phyloP scores from a whole-genome alignment of 1,140 invertebrate species.

The Vanessa atalanta region DNA sequence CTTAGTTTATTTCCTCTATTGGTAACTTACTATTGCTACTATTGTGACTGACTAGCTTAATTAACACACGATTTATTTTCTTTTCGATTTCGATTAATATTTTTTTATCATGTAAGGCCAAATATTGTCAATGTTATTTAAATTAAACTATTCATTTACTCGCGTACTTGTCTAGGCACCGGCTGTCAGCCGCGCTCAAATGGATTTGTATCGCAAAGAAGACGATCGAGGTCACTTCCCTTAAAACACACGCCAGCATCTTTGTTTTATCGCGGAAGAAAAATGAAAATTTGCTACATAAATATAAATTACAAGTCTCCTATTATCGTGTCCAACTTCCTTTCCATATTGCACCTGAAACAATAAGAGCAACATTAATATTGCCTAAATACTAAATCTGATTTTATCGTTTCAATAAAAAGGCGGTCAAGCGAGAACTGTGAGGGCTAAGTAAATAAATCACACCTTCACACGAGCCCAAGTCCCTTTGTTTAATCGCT shows the following conservation, averaged over 20 bases:
- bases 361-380: conserved; percentile 51
- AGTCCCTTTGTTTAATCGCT: conserved; percentile 77
- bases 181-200: conserved; percentile 74
- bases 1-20: conserved; percentile 50
- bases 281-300: conserved; percentile 46
- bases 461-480: conserved; percentile 74
- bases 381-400: conserved; percentile 20
- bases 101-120: conserved; percentile 47
- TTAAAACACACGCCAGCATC: conserved; percentile 77
- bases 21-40: conserved; percentile 72
- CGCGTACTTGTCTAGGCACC: conserved; percentile 78
- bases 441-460: conserved; percentile 77
- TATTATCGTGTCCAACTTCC: conserved; percentile 41
- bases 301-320: conserved; percentile 49
- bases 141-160: conserved; percentile 48
- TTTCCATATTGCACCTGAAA: conserved; percentile 76
- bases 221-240: conserved; percentile 66
- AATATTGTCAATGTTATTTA: conserved; percentile 47
- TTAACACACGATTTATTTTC: conserved; percentile 43
- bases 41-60: conserved; percentile 68
- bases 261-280: conserved; percentile 61
- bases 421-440: conserved; percentile 63
- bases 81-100: conserved; percentile 34
- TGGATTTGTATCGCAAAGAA: conserved; percentile 51
- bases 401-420: conserved; percentile 37